Evolutionary conservation across 2,888 invertebrate genomes (phyloP).

Genomic region (Malthinus seriepunctatus): DNA sequence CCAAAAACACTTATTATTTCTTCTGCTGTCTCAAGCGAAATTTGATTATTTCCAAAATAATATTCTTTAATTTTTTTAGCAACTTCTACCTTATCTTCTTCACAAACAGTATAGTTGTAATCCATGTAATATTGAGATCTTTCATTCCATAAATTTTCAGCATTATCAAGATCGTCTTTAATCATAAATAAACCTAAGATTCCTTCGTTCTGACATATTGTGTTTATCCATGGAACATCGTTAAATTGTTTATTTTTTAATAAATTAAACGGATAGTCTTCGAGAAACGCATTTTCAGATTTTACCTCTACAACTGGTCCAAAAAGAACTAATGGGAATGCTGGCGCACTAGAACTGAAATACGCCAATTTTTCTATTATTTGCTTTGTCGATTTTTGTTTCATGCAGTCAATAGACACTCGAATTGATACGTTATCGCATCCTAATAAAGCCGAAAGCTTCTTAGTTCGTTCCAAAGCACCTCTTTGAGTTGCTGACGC

Average conservation of each 20-base stretch:
- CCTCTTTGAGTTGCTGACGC: slow-evolving; percentile 58
- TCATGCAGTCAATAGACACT: slow-evolving; percentile 66
- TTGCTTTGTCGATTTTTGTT: slow-evolving; percentile 59
- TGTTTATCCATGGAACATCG: slow-evolving; percentile 70
- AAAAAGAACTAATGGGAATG: slow-evolving; percentile 51
- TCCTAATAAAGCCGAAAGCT: slow-evolving; percentile 63
- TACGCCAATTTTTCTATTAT: slow-evolving; percentile 59
- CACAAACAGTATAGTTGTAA: background rate
- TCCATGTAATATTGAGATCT: background rate
- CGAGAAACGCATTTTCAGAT: slow-evolving; percentile 63
- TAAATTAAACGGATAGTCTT: slow-evolving; percentile 64
- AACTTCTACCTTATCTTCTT: background rate
- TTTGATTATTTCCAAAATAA: slow-evolving; percentile 1
- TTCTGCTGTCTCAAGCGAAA: background rate
- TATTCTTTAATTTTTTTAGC: background rate
- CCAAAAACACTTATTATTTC: background rate
- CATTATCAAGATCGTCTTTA: background rate
- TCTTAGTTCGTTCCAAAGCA: slow-evolving; percentile 61
- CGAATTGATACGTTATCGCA: slow-evolving; percentile 59
- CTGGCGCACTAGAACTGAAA: slow-evolving; percentile 63
- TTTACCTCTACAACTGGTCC: slow-evolving; percentile 47
- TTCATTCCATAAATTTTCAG: background rate
- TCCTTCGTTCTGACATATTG: slow-evolving; percentile 71
- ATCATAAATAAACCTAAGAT: slow-evolving; percentile 51
- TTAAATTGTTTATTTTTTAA: slow-evolving; percentile 62